These are phyloP conservation scores for Julus scandinavius DNA, from an alignment of 2,888 invertebrate species.

Conservation along the genomic window DNA sequence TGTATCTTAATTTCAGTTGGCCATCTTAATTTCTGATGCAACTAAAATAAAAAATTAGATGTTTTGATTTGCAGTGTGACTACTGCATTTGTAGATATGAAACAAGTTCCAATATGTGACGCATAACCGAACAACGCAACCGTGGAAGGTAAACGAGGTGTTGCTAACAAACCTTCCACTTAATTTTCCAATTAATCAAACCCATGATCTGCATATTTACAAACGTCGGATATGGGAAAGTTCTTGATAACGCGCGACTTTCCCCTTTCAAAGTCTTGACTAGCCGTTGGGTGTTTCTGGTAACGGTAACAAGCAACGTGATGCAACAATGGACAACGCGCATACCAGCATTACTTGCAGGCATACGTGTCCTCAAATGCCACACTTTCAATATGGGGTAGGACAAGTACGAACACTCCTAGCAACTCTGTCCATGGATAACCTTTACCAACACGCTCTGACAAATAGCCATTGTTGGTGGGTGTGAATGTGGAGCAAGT, in stretches of 20 bases:
- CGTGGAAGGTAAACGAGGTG: conserved; percentile 1
- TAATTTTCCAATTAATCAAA: background rate
- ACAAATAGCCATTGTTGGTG: conserved; percentile 10
- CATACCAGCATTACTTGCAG: background rate
- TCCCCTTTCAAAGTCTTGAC: background rate
- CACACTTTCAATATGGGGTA: background rate
- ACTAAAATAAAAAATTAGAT: too few species aligned
- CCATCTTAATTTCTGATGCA: too few species aligned
- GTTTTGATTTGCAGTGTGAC: too few species aligned
- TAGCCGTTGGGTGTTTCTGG: background rate
- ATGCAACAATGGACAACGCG: background rate
- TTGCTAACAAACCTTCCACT: background rate
- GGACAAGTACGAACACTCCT: conserved; percentile 18
- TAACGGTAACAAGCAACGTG: background rate
- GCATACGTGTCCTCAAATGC: background rate
- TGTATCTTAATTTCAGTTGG: too few species aligned
- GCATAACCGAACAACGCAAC: background rate
- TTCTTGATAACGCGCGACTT: background rate
- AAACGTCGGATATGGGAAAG: background rate
- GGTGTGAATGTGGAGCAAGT: conserved; percentile 11
- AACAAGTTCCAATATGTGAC: background rate
- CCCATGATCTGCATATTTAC: too few species aligned
- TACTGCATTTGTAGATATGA: too few species aligned
- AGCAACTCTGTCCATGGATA: background rate
- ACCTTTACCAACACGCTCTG: background rate